phyloP scores from a whole-genome alignment of 1,140 invertebrate genomes.

The Drosophila quadrilineata region DNA sequence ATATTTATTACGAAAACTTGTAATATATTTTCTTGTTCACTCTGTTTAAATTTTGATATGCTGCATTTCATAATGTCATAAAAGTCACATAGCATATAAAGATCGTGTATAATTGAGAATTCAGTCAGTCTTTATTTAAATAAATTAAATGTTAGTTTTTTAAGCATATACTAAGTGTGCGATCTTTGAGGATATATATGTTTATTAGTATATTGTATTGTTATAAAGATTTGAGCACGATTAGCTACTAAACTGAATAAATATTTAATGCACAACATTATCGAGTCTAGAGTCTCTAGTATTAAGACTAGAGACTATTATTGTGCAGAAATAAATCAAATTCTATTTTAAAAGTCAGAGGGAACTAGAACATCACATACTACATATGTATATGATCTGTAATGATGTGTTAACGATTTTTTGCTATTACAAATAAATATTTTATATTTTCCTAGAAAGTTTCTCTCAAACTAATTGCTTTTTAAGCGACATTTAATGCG shows the following conservation, averaged over 20 bases:
- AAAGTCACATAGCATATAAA: slow-evolving; percentile 44
- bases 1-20: not conserved
- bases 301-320: slow-evolving; percentile 14
- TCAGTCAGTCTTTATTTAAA: slow-evolving; percentile 54
- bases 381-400: too few species aligned
- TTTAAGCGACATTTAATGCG: slow-evolving; percentile 52
- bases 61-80: slow-evolving; percentile 36
- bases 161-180: slow-evolving; percentile 32
- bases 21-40: not conserved
- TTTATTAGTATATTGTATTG: slow-evolving; percentile 31
- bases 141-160: slow-evolving; percentile 43
- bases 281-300: slow-evolving; percentile 11
- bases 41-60: too few species aligned
- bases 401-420: slow-evolving; percentile 63
- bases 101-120: slow-evolving; percentile 59
- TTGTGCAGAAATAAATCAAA: slow-evolving; percentile 6
- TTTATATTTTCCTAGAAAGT: slow-evolving; percentile 74
- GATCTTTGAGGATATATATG: slow-evolving; percentile 1
- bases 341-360: too few species aligned
- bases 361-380: too few species aligned
- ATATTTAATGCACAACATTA: slow-evolving; percentile 37
- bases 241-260: slow-evolving; percentile 42
- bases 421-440: slow-evolving; percentile 70
- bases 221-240: slow-evolving; percentile 17
- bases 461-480: slow-evolving; percentile 39